Evolutionary conservation across 2,888 invertebrate species (phyloP).

Genomic region (Orthonychiurus folsomi): DNA sequence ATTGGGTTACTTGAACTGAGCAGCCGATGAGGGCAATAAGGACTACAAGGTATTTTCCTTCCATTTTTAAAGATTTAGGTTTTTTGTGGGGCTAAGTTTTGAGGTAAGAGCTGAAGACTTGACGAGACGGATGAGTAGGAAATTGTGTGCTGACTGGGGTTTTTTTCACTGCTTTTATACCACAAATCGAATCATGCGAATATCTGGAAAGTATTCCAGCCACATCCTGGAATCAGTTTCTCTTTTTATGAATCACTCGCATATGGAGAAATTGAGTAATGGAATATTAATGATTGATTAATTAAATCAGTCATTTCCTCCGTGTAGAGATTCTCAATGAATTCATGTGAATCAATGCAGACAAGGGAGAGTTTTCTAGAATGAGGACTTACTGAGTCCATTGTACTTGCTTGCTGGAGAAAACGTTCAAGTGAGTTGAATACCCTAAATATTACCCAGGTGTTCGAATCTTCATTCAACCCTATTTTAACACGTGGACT

Average conservation of each 20-base stretch:
- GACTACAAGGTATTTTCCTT: constrained; percentile 27
- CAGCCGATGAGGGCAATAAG: constrained; percentile 31
- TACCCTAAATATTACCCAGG: background rate
- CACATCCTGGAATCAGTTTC: background rate
- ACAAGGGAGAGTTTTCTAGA: background rate
- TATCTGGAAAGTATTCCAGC: background rate
- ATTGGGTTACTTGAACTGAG: constrained; percentile 29
- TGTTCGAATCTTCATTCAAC: background rate
- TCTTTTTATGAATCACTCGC: background rate
- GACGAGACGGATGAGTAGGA: background rate
- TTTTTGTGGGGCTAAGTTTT: background rate
- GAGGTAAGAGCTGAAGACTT: background rate
- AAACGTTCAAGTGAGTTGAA: background rate
- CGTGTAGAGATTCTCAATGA: background rate
- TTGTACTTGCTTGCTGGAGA: background rate
- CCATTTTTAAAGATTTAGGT: constrained; percentile 26
- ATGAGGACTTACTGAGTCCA: background rate
- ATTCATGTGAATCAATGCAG: background rate
- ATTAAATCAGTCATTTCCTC: background rate
- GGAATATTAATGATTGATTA: background rate
- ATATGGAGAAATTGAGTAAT: background rate
- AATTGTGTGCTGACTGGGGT: constrained; percentile 10
- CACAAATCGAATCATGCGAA: background rate
- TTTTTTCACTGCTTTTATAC: constrained; percentile 20
- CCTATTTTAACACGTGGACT: background rate